Percentiles rank a stretch among this genome's conserved stretches.
Evolutionary conservation across 2,113 vertebrate species (phyloP).

Genomic region (Ceratotherium simum): DNA sequence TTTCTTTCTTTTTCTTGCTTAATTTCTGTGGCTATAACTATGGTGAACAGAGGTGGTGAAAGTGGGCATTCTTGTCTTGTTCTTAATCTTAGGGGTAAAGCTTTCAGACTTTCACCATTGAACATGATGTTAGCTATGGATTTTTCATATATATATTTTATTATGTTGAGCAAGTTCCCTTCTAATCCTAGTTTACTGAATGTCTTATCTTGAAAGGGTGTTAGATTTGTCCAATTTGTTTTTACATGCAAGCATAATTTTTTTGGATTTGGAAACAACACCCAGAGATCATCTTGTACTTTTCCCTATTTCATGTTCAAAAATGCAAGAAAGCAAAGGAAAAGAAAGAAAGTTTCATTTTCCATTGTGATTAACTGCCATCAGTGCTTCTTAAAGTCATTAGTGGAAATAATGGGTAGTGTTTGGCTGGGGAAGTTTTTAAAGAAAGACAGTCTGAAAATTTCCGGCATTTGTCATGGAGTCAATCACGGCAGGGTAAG

Average conservation of each 20-base stretch:
- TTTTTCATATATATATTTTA: background rate
- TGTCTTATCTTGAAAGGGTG: background rate
- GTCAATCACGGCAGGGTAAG: background rate
- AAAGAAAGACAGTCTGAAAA: background rate
- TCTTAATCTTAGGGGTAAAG: background rate
- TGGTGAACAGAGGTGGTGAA: background rate
- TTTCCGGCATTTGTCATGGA: background rate
- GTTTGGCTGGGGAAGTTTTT: background rate
- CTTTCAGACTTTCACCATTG: background rate
- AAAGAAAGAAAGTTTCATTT: background rate
- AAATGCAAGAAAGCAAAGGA: background rate
- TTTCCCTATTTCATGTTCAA: background rate
- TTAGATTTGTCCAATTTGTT: background rate
- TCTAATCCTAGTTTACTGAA: background rate
- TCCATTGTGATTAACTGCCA: background rate
- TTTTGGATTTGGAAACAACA: background rate
- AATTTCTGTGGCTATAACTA: background rate
- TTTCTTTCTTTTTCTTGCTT: background rate
- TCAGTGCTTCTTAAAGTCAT: background rate
- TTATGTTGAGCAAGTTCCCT: background rate
- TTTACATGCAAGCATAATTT: background rate
- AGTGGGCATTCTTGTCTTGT: background rate
- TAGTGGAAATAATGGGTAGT: background rate
- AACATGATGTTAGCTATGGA: background rate
- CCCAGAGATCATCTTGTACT: background rate